A percentile compares a stretch with the other conserved stretches of the same genome.
These are phyloP conservation scores for Galerucella nymphaeae DNA, from an alignment of 2,888 invertebrate genomes.

Conservation along the genomic window DNA sequence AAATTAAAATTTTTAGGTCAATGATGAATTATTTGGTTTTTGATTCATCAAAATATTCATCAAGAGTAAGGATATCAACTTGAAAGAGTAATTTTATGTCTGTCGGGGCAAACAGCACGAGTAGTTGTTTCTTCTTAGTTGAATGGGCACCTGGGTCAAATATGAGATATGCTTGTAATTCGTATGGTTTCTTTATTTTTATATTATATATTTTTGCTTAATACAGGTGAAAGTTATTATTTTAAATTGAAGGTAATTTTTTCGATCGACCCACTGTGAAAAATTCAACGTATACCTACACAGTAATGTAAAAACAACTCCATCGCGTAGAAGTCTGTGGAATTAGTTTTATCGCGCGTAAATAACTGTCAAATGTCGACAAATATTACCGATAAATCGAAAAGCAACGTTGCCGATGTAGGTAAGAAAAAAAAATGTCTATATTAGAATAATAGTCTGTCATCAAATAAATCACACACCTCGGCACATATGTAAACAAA, in stretches of 20 bases:
- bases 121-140: too few species aligned
- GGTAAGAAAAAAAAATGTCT: neutral
- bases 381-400: neutral
- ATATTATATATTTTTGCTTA: conserved; percentile 1
- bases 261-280: neutral
- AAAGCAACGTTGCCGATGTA: neutral
- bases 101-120: too few species aligned
- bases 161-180: conserved; percentile 6
- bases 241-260: conserved; percentile 11
- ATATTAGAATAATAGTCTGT: too few species aligned
- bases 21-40: too few species aligned
- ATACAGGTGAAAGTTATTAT: conserved; percentile 13
- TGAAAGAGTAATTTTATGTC: too few species aligned
- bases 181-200: neutral
- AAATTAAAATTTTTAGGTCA: too few species aligned
- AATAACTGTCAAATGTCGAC: neutral
- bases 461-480: too few species aligned
- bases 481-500: neutral
- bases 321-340: neutral
- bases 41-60: too few species aligned
- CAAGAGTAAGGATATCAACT: too few species aligned
- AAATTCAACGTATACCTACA: neutral
- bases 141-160: conserved; percentile 8
- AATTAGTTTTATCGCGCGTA: neutral
- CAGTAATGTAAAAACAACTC: neutral